Evolutionary conservation across 2,888 invertebrate genomes (phyloP).

Genomic region (Leptogaster cylindrica): DNA sequence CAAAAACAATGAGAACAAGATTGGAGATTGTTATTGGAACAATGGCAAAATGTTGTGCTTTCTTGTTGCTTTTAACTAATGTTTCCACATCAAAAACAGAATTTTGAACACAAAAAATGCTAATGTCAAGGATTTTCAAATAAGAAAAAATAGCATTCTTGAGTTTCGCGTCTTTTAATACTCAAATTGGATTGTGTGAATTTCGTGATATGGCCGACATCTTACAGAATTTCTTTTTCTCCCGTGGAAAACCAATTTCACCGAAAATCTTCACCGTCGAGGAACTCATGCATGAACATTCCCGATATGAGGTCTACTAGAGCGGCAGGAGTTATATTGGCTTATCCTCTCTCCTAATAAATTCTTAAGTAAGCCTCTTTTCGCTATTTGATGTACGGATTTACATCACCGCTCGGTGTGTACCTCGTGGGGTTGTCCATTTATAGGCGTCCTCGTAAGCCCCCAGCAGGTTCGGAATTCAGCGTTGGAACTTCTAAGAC

Average conservation of each 20-base stretch:
- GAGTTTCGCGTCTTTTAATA: no score
- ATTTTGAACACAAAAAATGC: no score
- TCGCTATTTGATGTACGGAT: conserved; percentile 35
- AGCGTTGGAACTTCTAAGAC: conserved; percentile 14
- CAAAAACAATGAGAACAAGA: no score
- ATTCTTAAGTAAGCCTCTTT: conserved; percentile 38
- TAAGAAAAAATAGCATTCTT: no score
- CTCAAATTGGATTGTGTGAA: no score
- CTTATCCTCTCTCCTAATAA: conserved; percentile 37
- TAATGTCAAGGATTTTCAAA: no score
- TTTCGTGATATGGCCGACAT: no score
- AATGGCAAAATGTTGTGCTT: no score
- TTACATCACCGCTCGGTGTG: conserved; percentile 36
- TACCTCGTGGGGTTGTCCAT: conserved; percentile 20
- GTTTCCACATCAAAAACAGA: no score
- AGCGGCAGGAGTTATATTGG: conserved; percentile 31
- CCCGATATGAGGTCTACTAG: conserved; percentile 10
- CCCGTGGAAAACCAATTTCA: neutral
- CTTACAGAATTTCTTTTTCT: no score
- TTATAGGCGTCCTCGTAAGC: conserved; percentile 5
- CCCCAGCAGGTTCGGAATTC: neutral
- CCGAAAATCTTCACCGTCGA: neutral
- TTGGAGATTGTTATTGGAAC: no score
- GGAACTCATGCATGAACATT: conserved; percentile 16
- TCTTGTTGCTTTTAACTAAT: no score